These are phyloP conservation scores for Crotalus tigris DNA, from an alignment of 2,113 vertebrate genomes.

Conservation along the genomic window DNA sequence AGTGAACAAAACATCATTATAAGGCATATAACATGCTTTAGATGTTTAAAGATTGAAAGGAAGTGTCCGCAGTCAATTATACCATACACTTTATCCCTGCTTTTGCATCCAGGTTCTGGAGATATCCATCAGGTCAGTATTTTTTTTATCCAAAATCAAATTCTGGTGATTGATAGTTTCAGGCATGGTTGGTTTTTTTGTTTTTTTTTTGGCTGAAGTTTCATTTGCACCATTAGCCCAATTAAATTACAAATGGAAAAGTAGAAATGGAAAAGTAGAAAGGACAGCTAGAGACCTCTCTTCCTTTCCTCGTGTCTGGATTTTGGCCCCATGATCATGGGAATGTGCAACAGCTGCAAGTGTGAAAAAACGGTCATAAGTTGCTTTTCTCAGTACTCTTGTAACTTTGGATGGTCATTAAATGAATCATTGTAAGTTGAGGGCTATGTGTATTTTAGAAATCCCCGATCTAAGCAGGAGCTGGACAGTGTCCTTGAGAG, in stretches of 20 bases:
- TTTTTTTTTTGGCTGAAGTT: background rate
- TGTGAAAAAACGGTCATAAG: background rate
- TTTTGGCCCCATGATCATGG: background rate
- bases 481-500: background rate
- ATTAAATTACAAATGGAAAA: background rate
- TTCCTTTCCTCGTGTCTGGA: background rate
- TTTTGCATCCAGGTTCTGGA: background rate
- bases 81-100: constrained; percentile 50
- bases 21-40: constrained; percentile 53
- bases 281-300: no score
- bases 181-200: background rate
- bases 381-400: background rate
- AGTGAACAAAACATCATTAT: constrained; percentile 26
- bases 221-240: background rate
- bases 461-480: background rate
- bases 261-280: no score
- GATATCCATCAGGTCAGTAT: background rate
- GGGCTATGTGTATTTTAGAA: background rate
- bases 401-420: background rate
- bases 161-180: background rate
- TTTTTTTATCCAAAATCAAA: background rate
- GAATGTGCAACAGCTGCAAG: background rate
- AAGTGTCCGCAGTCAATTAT: constrained; percentile 53
- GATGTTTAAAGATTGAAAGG: constrained; percentile 47
- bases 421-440: background rate